Evolutionary conservation across 1,140 invertebrate genomes (phyloP), one percentile per base, ranked within the genome.

Genomic region (Anastrepha ludens): DNA sequence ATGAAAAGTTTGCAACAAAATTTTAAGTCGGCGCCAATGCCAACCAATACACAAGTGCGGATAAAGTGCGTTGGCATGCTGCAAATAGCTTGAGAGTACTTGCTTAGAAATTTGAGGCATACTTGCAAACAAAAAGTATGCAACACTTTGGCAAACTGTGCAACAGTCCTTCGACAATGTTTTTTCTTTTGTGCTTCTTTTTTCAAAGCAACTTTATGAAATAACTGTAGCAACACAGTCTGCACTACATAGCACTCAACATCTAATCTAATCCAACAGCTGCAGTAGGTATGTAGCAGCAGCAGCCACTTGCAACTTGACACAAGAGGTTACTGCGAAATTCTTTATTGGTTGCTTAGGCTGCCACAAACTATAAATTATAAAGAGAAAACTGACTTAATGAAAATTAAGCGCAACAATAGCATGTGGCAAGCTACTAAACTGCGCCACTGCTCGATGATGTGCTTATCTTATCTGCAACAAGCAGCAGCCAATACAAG

Each of bases 401-500:
- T 44, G 39, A 70, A n/a, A 44, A 15, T 29, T 29, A 3, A 29
- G 7, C 15, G 44, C 44, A 81, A 8, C 74, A 55, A 58, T 47
- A 81, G n/a, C 6, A 81, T 81, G 74, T 81, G 74, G 47, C 44
- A 81, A 81, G 2, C 44, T 81, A 47, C 13, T 81, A 50, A 55
- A 20, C 74, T 11, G 74, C 50, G 15, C 47, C 11, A 74, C 67
- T 5, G 67, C 41, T 44, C 39, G 29, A 44, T 20, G 44, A 7
- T 11, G n/a, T n/a, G n/a, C 74, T 81, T 81, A 81, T 81, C 74
- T 81, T 58, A 81, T 81, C 74, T 55, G n/a, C 47, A 55, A n/a
- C 74, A 81, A 67, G 29, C 29, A 39, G n/a, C 47, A 55, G 47
- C 74, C 50, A 67, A 67, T 67, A 39, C 64, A 67, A 67, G 29